A percentile compares a stretch with the other conserved stretches of the same genome.
Evolutionary conservation across 1,140 invertebrate genomes (phyloP).

Genomic region (Chlorops oryzae): DNA sequence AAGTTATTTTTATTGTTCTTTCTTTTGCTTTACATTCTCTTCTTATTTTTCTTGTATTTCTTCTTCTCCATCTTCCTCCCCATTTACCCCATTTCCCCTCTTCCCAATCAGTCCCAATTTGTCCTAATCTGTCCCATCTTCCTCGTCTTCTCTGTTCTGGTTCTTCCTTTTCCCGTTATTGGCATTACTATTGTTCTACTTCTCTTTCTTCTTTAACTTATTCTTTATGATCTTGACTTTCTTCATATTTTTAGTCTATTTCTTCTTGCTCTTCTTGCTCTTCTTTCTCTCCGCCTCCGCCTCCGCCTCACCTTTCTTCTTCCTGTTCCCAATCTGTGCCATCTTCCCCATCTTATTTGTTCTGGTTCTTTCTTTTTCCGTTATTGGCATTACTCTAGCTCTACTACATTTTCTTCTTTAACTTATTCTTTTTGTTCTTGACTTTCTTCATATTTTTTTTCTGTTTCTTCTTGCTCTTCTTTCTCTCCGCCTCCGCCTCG

Average conservation of each 20-base stretch:
- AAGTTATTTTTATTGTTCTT: background rate
- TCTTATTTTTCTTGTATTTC: background rate
- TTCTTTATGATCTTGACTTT: too few species aligned
- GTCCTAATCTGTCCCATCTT: background rate
- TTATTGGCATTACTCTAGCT: too few species aligned
- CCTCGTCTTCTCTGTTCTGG: background rate
- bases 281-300: background rate
- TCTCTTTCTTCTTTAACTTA: too few species aligned
- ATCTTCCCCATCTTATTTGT: background rate
- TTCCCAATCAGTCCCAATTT: background rate
- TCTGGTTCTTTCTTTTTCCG: too few species aligned
- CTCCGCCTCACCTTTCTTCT: background rate
- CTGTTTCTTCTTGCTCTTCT: too few species aligned
- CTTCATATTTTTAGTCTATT: too few species aligned
- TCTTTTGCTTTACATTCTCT: background rate
- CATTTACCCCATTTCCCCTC: background rate
- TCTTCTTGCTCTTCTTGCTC: too few species aligned
- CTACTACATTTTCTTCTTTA: too few species aligned
- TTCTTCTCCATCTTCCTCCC: background rate
- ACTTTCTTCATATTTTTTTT: too few species aligned
- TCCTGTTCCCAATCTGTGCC: background rate
- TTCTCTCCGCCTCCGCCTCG: background rate
- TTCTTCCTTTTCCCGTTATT: too few species aligned
- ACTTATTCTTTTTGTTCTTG: too few species aligned
- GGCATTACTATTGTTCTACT: too few species aligned